Conservation (phyloP, 2,113 vertebrate genomes). For the Anoplopoma fimbria region DNA sequence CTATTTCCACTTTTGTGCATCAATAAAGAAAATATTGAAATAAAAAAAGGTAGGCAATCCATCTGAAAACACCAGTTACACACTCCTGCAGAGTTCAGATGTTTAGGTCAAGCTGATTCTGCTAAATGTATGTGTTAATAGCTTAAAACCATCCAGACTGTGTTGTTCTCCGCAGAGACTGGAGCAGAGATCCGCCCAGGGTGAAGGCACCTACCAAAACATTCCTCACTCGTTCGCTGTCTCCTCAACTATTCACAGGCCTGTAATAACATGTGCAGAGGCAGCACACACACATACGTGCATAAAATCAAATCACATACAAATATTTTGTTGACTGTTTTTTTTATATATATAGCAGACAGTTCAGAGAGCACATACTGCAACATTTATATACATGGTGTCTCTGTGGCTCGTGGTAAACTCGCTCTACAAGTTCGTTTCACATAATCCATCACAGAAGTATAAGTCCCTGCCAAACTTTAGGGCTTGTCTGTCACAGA, state of each 20-base stretch:
- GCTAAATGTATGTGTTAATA: not conserved
- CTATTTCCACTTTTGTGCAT: not conserved
- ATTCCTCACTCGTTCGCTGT: conserved; percentile 61
- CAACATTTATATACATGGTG: not conserved
- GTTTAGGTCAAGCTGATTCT: not conserved
- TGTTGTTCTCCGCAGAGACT: not conserved
- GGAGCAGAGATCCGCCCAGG: conserved; percentile 44
- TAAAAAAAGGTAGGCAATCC: not conserved
- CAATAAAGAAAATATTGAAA: not conserved
- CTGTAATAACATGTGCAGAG: conserved; percentile 44
- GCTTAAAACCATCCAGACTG: not conserved
- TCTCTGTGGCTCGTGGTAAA: not conserved
- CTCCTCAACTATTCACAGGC: conserved; percentile 53
- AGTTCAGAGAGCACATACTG: not conserved
- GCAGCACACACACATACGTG: not conserved
- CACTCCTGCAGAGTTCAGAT: not conserved
- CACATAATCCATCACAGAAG: conserved; percentile 1
- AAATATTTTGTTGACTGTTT: not conserved
- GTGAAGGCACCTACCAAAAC: conserved; percentile 42
- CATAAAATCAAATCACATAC: not conserved
- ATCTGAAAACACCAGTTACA: not conserved
- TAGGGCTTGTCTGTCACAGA: not conserved
- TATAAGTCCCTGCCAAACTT: not conserved
- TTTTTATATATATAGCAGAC: not conserved
- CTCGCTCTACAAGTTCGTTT: conserved; percentile 14